A percentile compares a stretch with the other conserved stretches of the same genome.
Evolutionary conservation across 2,797 vertebrate species (phyloP).

Genomic region (Yasuhikotakia modesta): DNA sequence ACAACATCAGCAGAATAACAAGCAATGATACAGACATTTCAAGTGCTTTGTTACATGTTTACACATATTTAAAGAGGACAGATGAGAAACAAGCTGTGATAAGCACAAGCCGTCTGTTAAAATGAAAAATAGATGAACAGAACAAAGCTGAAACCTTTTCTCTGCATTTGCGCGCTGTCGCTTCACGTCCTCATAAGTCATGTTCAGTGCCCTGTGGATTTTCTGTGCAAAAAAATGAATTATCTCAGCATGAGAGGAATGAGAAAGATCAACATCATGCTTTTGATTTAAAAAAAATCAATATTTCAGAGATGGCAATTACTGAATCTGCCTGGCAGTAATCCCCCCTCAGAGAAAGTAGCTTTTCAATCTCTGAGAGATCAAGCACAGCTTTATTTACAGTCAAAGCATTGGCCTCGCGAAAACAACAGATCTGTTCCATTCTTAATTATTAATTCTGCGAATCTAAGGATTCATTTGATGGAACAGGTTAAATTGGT

Average conservation of each 20-base stretch:
- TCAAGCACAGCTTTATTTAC: conserved; percentile 24
- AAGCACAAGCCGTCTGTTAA: not conserved
- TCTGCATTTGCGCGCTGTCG: conserved; percentile 71
- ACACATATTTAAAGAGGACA: conserved; percentile 2
- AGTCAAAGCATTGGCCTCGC: not conserved
- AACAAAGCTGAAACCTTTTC: conserved; percentile 72
- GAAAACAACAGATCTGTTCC: not conserved
- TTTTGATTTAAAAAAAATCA: conserved; percentile 36
- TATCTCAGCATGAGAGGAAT: conserved; percentile 37
- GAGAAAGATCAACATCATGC: conserved; percentile 21
- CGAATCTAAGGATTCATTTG: too few species aligned
- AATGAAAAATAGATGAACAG: conserved; percentile 10
- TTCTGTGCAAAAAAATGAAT: conserved; percentile 73
- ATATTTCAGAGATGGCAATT: conserved; percentile 30
- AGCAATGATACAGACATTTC: not conserved
- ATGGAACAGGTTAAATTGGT: too few species aligned
- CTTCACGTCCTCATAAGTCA: conserved; percentile 75
- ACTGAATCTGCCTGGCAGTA: conserved; percentile 20
- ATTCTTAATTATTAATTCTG: not conserved
- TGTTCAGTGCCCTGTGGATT: conserved; percentile 90
- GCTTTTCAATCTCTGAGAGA: conserved; percentile 22
- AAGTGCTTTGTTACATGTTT: not conserved
- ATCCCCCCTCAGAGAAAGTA: conserved; percentile 21
- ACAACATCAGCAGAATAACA: not conserved
- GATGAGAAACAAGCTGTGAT: not conserved